Base-by-base conservation (phyloP, 2,888 invertebrate genomes). In the Macrophya annulata region DNA sequence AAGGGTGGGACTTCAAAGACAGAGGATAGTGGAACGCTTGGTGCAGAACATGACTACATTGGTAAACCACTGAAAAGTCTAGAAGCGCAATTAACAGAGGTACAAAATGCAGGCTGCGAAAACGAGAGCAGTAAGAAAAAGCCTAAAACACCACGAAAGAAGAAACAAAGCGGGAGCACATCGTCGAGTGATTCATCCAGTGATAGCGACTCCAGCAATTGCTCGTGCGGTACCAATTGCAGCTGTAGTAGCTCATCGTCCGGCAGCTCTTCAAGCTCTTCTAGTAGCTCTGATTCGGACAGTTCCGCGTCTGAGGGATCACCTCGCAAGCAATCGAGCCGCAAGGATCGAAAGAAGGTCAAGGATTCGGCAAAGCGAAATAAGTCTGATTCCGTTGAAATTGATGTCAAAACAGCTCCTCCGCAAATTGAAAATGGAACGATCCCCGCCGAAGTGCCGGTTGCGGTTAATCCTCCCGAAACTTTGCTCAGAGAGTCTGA, bases 151-250 rank as follows among this genome's bases (percentile, higher is more conserved):
- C 93, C 92, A 84, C 94, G 90, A 90, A 94, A 90, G 86, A 91
- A 90, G 89, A 91, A 90, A 86, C 86, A 93, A 43, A 90, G 88
- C 68, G 94, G 93, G 48, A 93, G 95, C 87, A 96, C 96, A 31
- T 96, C 97, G 0, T 96, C 97, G 0, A 97, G 96, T 90, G 96
- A 96, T 89, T 97, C 97, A 31, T 97, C 97, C 87, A 97, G 96
- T 88, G 96, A 96, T 89, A 96, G 96, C 87, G 96, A 95, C 88
- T 96, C 97, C 0, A 95, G 95, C 0, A 97, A 96, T 90, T 97
- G 97, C 90, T 96, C 97, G 0, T 97, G 98, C 91, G 97, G 97
- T 4, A 96, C 97, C 0, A 97, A 97, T 91, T 98, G 98, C 90
- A 97, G 97, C 87, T 98, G 98, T 91, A 96, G 96, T 8, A 96